Evolutionary conservation across 2,797 vertebrate genomes (phyloP).

Genomic region (Tamandua tetradactyla): DNA sequence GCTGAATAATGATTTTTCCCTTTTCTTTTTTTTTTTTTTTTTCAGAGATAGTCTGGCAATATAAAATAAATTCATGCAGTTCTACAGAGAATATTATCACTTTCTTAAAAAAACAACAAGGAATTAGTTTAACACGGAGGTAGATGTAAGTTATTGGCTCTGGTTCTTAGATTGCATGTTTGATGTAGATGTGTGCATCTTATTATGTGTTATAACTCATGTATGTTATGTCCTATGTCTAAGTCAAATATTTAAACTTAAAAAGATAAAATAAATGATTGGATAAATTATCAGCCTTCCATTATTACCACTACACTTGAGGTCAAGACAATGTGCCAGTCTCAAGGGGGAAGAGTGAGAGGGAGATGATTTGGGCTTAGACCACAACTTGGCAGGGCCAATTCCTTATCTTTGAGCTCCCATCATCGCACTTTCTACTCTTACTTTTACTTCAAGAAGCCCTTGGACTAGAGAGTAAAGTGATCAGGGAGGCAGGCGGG

Average conservation of each 20-base stretch:
- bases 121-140: neutral
- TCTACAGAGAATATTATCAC: conserved; percentile 53
- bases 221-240: neutral
- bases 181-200: neutral
- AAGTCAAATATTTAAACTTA: neutral
- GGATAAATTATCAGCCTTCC: neutral
- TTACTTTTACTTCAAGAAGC: neutral
- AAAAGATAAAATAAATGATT: too few relatives aligned
- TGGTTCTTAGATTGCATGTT: neutral
- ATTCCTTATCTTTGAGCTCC: neutral
- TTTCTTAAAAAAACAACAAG: neutral
- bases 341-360: neutral
- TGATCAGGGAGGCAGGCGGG: neutral
- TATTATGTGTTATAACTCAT: neutral
- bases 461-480: neutral
- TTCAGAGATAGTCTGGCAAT: neutral
- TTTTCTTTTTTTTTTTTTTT: too few relatives aligned
- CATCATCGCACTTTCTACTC: neutral
- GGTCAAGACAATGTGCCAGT: neutral
- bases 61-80: conserved; percentile 52
- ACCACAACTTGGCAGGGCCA: neutral
- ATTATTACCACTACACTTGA: neutral
- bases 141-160: neutral
- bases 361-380: neutral
- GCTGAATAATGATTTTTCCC: neutral